Conservation (phyloP, 2,113 vertebrate genomes). For the Thryonomys swinderianus region DNA sequence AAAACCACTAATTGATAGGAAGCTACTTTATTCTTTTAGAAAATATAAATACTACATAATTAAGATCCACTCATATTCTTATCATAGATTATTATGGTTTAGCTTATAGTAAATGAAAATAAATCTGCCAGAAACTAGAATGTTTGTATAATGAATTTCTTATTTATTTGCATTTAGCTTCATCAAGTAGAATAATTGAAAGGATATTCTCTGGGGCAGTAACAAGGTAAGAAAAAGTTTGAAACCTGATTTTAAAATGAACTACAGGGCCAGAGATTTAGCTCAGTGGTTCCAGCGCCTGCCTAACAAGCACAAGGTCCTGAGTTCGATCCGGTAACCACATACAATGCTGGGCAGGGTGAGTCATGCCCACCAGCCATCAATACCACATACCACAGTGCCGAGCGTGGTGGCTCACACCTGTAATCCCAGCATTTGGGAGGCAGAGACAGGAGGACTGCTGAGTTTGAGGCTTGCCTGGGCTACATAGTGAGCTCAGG, state of each 20-base stretch:
- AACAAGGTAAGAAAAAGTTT: conserved; percentile 91
- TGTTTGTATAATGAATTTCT: conserved; percentile 69
- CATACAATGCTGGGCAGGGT: no score
- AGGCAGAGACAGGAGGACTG: no score
- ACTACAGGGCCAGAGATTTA: no score
- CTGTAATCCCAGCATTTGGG: no score
- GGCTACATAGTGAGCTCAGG: no score
- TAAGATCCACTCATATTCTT: conserved; percentile 41
- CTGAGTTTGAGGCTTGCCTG: no score
- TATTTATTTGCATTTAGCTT: conserved; percentile 88
- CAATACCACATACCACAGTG: no score
- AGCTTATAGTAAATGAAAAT: conserved; percentile 41
- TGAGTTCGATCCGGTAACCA: no score
- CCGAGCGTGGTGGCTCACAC: no score
- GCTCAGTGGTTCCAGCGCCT: no score
- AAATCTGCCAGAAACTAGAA: conserved; percentile 18
- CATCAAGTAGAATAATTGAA: conserved; percentile 96
- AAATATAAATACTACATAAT: conserved; percentile 48
- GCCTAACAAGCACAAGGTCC: no score
- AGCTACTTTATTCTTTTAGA: conserved; percentile 51
- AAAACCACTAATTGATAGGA: neutral
- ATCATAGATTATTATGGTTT: conserved; percentile 25
- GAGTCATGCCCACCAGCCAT: no score
- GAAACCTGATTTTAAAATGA: conserved; percentile 35
- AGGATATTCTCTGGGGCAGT: conserved; percentile 98